These are phyloP conservation scores for Triplophysa yarkandensis DNA, from an alignment of 2,797 vertebrate genomes.

Conservation along the genomic window DNA sequence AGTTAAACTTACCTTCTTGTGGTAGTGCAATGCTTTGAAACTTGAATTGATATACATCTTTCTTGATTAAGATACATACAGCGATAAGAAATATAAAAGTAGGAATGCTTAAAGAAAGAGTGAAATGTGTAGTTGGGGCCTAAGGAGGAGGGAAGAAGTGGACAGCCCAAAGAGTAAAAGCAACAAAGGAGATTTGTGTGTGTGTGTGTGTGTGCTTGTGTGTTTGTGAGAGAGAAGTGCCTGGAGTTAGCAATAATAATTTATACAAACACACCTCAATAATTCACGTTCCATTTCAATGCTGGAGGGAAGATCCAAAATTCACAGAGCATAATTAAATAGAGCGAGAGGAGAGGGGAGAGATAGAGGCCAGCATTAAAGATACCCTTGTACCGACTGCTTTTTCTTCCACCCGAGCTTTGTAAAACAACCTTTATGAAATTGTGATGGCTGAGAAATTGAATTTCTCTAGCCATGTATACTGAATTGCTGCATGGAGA, in stretches of 20 bases:
- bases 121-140: constrained; percentile 2
- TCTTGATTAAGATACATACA: constrained; percentile 43
- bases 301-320: constrained; percentile 85
- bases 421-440: constrained; percentile 78
- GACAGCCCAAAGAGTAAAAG: constrained; percentile 60
- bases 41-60: constrained; percentile 32
- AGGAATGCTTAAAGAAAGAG: constrained; percentile 60
- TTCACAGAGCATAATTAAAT: constrained; percentile 90
- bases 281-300: constrained; percentile 86
- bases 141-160: constrained; percentile 50
- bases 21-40: constrained; percentile 45
- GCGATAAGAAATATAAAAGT: constrained; percentile 60
- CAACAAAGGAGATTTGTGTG: constrained; percentile 47
- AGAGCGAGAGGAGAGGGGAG: constrained; percentile 72
- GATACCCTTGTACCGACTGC: constrained; percentile 70
- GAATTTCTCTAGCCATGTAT: constrained; percentile 54
- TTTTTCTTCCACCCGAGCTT: constrained; percentile 75
- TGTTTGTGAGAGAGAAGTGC: constrained; percentile 73
- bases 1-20: constrained; percentile 20
- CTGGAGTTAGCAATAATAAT: constrained; percentile 88
- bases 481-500: constrained; percentile 48
- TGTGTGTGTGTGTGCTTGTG: constrained; percentile 30
- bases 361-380: constrained; percentile 73
- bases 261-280: constrained; percentile 90
- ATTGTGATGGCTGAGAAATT: constrained; percentile 68